Percentiles rank a stretch among this genome's conserved stretches.
Evolutionary conservation across 1,140 invertebrate species (phyloP).

Genomic region (Chionoecetes opilio): DNA sequence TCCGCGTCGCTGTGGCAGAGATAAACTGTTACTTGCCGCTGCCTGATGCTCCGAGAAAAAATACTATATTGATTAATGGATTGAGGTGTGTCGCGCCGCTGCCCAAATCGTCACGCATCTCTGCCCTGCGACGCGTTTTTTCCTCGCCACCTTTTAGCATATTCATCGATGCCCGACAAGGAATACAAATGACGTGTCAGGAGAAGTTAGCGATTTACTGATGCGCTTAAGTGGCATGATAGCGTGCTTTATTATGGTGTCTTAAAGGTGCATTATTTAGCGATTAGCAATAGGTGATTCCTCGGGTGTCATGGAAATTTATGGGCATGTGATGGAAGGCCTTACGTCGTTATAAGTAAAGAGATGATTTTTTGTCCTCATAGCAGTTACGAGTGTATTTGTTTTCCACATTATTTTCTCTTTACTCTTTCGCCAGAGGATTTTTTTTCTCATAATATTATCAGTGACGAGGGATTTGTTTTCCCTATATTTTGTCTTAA

Average conservation of each 20-base stretch:
- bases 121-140: neutral
- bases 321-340: no score
- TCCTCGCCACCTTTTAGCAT: neutral
- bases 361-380: no score
- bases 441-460: no score
- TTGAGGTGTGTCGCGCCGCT: neutral
- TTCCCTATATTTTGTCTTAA: no score
- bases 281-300: neutral
- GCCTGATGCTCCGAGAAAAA: neutral
- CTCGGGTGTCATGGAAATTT: neutral
- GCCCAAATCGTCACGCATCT: neutral
- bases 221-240: neutral
- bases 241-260: neutral
- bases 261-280: neutral
- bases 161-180: neutral
- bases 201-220: neutral
- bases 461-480: no score
- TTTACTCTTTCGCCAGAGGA: no score
- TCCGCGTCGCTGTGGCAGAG: neutral
- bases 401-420: no score
- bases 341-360: no score
- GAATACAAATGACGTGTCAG: neutral
- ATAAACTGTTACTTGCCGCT: neutral
- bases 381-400: no score
- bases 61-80: conserved; percentile 17